phyloP scores from a whole-genome alignment of 1,140 invertebrate species.

The Radopholus similis region DNA sequence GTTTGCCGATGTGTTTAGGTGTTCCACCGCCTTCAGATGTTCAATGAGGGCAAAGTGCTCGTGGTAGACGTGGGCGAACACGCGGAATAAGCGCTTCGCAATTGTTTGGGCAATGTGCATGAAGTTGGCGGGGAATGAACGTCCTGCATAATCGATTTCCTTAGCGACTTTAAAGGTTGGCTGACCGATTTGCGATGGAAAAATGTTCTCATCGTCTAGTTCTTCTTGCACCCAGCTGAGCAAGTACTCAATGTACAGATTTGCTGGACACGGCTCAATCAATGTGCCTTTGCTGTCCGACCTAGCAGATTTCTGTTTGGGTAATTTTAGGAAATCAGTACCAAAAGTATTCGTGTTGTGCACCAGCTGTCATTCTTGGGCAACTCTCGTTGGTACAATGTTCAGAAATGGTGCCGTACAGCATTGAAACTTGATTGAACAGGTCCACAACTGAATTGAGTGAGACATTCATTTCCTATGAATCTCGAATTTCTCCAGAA shows the following conservation, averaged over 20 bases:
- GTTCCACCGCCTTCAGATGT: constrained; percentile 93
- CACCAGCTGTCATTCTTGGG: constrained; percentile 87
- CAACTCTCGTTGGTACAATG: constrained; percentile 97
- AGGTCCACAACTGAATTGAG: constrained; percentile 85
- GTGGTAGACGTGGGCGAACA: constrained; percentile 99
- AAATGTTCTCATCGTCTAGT: constrained; percentile 93
- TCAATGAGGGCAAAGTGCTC: constrained; percentile 97
- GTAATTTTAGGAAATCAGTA: constrained; percentile 56
- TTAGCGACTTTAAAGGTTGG: no score
- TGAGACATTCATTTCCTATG: not conserved
- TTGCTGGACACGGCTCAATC: constrained; percentile 28
- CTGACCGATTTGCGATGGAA: constrained; percentile 95
- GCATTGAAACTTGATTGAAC: constrained; percentile 99
- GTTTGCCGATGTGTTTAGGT: constrained; percentile 80
- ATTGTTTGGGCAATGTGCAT: constrained; percentile 94
- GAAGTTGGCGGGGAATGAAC: constrained; percentile 66
- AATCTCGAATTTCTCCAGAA: constrained; percentile 2
- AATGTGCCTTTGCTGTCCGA: constrained; percentile 14
- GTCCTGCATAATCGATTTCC: constrained; percentile 33
- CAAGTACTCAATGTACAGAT: constrained; percentile 88
- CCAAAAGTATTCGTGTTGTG: constrained; percentile 99
- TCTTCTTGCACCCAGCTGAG: constrained; percentile 99
- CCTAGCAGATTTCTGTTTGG: not conserved
- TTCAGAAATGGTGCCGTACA: constrained; percentile 98
- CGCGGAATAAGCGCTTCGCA: constrained; percentile 90